Evolutionary conservation across 2,797 vertebrate species (phyloP), one percentile per base, ranked within the genome.

Genomic region (Taeniopygia guttata): DNA sequence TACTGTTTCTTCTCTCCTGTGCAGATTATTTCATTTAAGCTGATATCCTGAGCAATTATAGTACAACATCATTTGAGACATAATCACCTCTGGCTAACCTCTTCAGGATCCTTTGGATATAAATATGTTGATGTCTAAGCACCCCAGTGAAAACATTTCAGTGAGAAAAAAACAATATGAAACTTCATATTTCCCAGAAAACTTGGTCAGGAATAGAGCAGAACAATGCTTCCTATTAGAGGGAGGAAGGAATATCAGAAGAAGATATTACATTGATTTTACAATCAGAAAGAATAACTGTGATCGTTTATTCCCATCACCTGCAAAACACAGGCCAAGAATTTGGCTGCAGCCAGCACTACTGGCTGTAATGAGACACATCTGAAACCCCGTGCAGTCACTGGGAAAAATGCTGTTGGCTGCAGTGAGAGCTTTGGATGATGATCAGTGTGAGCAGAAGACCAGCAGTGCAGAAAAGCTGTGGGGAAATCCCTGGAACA

Each of bases 1-100:
- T 96, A 91, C 95, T 95, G 94, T 91, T 96, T 95, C 75, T 94
- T 95, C 92, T 96, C 91, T 95, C 91, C 82, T 95, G 91, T 30
- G 73, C 91, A 93, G 93, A 96, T 96, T 96, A 95, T 96, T 94
- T 95, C 92, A 93, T 96, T 96, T 94, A 89, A 96, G 84, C 59
- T 94, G 95, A 95, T 96, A 95, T 94, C 93, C 89, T 94, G 87
- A 91, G 76, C 89, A 96, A 95, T 96, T 94, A 96, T 9, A 60
- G 43, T 81, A 86, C 92, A 96, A 84, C 84, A 96, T 94, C 93
- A 93, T 95, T 94, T 91, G 92, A 96, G 94, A 92, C 19, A 1
- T 91, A 95, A 95, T 96, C 96, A 96, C 84, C 87, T 87, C 94
- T 96, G 90, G 89, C 84, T 94, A 95, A 95, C 93, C 91, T 93